Evolutionary conservation across 2,113 vertebrate genomes (phyloP).

Genomic region (Opisthocomus hoazin): DNA sequence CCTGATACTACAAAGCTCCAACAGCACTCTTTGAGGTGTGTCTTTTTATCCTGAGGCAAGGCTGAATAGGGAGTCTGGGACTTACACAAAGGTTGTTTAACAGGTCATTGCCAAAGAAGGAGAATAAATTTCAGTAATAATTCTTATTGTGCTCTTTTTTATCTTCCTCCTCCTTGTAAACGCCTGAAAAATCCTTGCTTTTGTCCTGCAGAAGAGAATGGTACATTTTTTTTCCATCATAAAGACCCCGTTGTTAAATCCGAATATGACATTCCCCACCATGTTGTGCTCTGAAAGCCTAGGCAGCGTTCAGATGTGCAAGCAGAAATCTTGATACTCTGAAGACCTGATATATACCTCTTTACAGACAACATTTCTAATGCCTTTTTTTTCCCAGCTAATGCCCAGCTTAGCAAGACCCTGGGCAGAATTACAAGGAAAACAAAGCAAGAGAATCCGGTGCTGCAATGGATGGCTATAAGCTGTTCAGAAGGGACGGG

Average conservation of each 20-base stretch:
- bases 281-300: background rate
- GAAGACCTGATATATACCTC: background rate
- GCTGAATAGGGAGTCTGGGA: background rate
- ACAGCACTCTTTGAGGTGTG: background rate
- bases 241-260: accelerated
- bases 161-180: background rate
- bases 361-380: background rate
- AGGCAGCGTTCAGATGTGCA: background rate
- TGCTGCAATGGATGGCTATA: too few relatives aligned
- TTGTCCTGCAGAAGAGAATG: background rate
- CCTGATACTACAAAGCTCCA: background rate
- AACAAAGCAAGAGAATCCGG: too few relatives aligned
- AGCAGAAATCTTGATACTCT: background rate
- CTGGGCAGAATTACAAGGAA: background rate
- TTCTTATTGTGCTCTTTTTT: background rate
- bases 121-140: background rate
- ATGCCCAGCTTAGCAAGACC: background rate
- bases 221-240: background rate
- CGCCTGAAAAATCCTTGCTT: background rate
- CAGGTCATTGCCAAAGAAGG: background rate
- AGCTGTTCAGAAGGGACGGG: too few relatives aligned
- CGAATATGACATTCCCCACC: background rate
- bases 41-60: background rate
- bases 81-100: background rate
- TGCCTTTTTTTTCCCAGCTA: background rate